Conservation (phyloP, 2,797 vertebrate genomes). For the Pseudochirops cupreus region DNA sequence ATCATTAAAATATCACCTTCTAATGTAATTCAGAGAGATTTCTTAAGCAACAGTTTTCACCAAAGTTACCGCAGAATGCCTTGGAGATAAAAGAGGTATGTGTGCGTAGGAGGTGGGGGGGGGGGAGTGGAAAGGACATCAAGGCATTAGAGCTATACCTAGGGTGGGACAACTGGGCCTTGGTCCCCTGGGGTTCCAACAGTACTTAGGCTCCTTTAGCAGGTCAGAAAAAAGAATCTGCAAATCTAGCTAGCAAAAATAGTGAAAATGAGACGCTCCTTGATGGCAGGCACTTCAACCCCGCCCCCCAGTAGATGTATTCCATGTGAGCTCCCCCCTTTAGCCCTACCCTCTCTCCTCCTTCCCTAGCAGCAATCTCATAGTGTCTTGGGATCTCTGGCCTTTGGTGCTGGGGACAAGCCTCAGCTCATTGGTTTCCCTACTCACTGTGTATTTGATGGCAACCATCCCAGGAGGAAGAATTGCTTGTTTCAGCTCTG, state of each 20-base stretch:
- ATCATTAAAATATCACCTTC: conserved; percentile 31
- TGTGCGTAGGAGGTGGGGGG: neutral
- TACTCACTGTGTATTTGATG: neutral
- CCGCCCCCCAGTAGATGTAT: neutral
- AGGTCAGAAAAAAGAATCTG: neutral
- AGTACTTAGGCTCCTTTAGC: neutral
- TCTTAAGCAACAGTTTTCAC: conserved; percentile 56
- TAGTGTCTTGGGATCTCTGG: neutral
- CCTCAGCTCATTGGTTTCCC: neutral
- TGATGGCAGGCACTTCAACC: neutral
- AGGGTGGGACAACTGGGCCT: neutral
- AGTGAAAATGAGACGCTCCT: neutral
- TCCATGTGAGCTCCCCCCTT: neutral
- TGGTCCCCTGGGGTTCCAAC: neutral
- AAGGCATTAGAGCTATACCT: neutral
- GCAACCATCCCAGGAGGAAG: neutral
- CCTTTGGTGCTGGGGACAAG: neutral
- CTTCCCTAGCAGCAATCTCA: neutral
- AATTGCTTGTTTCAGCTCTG: neutral
- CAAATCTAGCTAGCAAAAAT: neutral
- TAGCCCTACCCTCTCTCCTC: neutral
- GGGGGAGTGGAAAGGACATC: neutral
- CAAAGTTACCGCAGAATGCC: conserved; percentile 62
- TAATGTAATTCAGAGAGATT: conserved; percentile 61
- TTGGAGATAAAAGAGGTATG: conserved; percentile 62